Base-by-base conservation (phyloP, 92 coral and sea anemone genomes). In the Palythoa grandis region DNA sequence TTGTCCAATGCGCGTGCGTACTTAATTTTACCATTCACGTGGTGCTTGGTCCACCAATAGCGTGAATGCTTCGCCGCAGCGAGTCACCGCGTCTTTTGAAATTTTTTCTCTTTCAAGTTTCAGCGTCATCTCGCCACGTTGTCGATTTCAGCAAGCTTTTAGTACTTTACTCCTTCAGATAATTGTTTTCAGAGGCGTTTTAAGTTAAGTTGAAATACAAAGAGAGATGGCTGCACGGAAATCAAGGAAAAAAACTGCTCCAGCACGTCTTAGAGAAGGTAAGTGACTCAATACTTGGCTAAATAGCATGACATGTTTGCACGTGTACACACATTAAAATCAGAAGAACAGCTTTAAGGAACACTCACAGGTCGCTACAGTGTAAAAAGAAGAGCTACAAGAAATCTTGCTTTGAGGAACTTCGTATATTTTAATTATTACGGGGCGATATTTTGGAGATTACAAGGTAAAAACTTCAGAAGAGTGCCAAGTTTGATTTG, bases 211-310 rank as follows among this genome's bases (percentile, higher is more conserved):
- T 56, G 14, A 53, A 77, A 25, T 77, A 68, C 65, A 68, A 86
- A 40, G 24, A 77, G 70, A 67, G 66, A 86, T 86, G 89, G 89
- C 84, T 76, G 88, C 83, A 78, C 77, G 78, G 60, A 86, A 77
- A 48, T 86, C 89, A 77, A 77, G 89, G 50, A 86, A 86, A 86
- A 86, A 70, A 77, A 86, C 29, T 77, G 78, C 66, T 68, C 89
- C 88, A 75, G 88, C 88, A 19, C 88, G 83, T 63, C 83, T 86
- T 40, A 85, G 88, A 74, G 88, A 85, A 86, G 83, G 88, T 78
- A 76, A 77, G 88, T 68, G 84, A 75, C 80, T 75, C 39, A 69
- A 11, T 63, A 63, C 69, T 63, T 17, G 22, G 23, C 69, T 63
- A 63, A 63, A 63, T 12, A 69, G 73, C 73, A 69, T 69, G 73